Conservation (phyloP, 2,888 invertebrate genomes). For the Apeira syringaria region DNA sequence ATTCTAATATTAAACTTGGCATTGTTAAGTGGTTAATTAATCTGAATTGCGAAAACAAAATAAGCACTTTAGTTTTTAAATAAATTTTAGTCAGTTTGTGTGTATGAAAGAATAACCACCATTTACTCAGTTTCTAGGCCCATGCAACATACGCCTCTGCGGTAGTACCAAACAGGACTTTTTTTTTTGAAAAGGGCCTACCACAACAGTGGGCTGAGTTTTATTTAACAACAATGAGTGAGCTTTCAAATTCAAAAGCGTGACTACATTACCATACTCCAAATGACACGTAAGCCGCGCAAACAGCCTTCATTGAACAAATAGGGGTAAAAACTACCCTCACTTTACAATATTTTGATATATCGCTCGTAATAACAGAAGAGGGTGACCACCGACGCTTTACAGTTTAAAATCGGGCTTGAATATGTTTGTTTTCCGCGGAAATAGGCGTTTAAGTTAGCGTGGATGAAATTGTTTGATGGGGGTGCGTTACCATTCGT, state of each 20-base stretch:
- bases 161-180: no score
- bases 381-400: slow-evolving; percentile 48
- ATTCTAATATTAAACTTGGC: no score
- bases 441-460: slow-evolving; percentile 56
- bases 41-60: no score
- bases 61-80: no score
- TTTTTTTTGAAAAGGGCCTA: no score
- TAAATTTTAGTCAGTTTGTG: no score
- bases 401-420: slow-evolving; percentile 70
- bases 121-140: no score
- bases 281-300: slow-evolving; percentile 7
- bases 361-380: slow-evolving; percentile 75
- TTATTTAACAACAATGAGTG: no score
- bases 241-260: background rate
- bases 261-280: slow-evolving; percentile 4
- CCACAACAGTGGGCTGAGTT: no score
- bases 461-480: slow-evolving; percentile 4
- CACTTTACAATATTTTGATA: slow-evolving; percentile 75
- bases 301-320: slow-evolving; percentile 44
- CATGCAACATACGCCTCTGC: no score
- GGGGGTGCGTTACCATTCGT: slow-evolving; percentile 1
- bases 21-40: no score
- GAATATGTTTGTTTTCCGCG: slow-evolving; percentile 59
- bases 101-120: no score
- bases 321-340: slow-evolving; percentile 63